Evolutionary conservation across 1,140 invertebrate genomes (phyloP).

Genomic region (Zaprionus tsacasi): DNA sequence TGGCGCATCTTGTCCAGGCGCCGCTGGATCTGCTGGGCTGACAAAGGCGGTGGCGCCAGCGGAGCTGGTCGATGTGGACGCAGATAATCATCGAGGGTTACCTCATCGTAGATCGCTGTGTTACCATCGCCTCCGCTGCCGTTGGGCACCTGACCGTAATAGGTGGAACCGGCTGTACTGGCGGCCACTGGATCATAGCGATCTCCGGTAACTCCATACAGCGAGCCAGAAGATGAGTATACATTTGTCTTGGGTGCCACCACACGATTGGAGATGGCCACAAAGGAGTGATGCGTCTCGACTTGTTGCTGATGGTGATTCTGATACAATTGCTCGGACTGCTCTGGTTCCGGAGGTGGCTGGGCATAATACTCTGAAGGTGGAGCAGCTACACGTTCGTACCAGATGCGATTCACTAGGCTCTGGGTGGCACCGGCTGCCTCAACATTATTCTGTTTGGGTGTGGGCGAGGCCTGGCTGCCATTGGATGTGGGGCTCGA

Average conservation of each 20-base stretch:
- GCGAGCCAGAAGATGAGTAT: slow-evolving; percentile 60
- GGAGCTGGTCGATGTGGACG: slow-evolving; percentile 81
- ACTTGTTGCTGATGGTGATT: slow-evolving; percentile 56
- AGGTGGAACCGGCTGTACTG: slow-evolving; percentile 71
- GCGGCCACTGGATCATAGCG: slow-evolving; percentile 73
- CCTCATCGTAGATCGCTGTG: slow-evolving; percentile 77
- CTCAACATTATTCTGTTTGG: slow-evolving; percentile 69
- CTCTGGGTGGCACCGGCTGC: slow-evolving; percentile 64
- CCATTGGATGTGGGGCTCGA: slow-evolving; percentile 59
- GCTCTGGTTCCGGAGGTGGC: slow-evolving; percentile 47
- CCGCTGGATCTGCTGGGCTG: slow-evolving; percentile 81
- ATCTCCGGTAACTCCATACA: slow-evolving; percentile 57
- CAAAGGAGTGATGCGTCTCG: slow-evolving; percentile 74
- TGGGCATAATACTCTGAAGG: slow-evolving; percentile 70
- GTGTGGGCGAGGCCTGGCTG: slow-evolving; percentile 39
- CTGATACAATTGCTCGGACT: slow-evolving; percentile 65
- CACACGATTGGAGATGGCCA: slow-evolving; percentile 79
- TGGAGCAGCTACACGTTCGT: slow-evolving; percentile 70
- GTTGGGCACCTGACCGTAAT: slow-evolving; percentile 80
- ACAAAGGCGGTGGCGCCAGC: slow-evolving; percentile 73
- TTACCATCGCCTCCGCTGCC: slow-evolving; percentile 26
- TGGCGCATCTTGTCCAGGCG: slow-evolving; percentile 83
- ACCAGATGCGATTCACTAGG: slow-evolving; percentile 85
- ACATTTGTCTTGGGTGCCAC: slow-evolving; percentile 63
- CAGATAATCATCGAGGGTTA: slow-evolving; percentile 74